Percentiles rank a stretch among this genome's conserved stretches.
These are phyloP conservation scores for Prionace glauca DNA, from an alignment of 2,797 vertebrate species.

Conservation along the genomic window DNA sequence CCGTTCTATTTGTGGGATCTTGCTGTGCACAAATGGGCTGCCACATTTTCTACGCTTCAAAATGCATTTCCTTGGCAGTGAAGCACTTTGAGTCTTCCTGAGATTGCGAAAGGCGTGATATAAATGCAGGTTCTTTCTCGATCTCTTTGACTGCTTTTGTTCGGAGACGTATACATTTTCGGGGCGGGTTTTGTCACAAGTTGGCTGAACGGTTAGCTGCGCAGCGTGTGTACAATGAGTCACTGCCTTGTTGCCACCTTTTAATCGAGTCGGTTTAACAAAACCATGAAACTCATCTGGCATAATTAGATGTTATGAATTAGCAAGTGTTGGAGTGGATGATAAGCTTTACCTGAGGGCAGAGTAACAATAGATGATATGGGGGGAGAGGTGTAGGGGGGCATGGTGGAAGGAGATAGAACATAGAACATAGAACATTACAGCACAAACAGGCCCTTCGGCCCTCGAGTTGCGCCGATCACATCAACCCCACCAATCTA, in stretches of 20 bases:
- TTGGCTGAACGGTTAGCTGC: background rate
- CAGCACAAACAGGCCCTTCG: too few relatives aligned
- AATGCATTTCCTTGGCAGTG: background rate
- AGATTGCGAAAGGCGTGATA: background rate
- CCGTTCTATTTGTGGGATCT: background rate
- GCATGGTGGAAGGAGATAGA: background rate
- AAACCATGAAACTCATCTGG: background rate
- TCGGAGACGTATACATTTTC: background rate
- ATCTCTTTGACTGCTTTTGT: background rate
- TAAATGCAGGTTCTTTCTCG: background rate
- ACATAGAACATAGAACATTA: too few relatives aligned
- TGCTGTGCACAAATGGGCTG: background rate
- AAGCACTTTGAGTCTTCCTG: background rate
- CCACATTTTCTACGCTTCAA: background rate
- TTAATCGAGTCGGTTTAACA: background rate
- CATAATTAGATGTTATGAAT: background rate
- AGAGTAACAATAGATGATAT: background rate
- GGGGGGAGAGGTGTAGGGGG: too few relatives aligned
- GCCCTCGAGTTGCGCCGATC: too few relatives aligned
- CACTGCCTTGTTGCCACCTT: background rate
- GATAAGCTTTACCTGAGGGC: background rate
- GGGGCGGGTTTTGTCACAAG: background rate
- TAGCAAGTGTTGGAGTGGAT: background rate
- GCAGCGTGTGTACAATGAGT: background rate
- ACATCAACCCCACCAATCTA: too few relatives aligned